These are phyloP conservation scores for Drosophila arawakana DNA, from an alignment of 1,140 invertebrate genomes.

Conservation along the genomic window DNA sequence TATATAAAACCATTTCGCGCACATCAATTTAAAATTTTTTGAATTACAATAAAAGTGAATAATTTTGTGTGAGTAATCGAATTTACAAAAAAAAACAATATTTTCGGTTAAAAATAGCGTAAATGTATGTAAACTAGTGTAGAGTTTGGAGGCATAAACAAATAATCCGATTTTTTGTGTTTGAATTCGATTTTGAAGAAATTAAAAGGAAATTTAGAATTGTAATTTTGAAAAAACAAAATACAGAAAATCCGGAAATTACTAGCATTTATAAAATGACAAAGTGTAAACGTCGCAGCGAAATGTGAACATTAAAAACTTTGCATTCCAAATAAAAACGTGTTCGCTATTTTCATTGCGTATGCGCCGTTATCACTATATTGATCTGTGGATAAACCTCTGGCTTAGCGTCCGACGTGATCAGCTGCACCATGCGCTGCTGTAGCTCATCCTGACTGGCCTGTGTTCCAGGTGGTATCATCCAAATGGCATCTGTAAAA, in stretches of 20 bases:
- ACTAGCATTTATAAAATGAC: slow-evolving; percentile 18
- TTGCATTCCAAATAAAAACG: background rate
- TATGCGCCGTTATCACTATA: slow-evolving; percentile 83
- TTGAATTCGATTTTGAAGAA: slow-evolving; percentile 10
- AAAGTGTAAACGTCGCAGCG: background rate
- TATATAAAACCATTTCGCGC: slow-evolving; percentile 34
- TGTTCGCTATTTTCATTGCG: slow-evolving; percentile 63
- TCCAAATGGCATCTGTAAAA: slow-evolving; percentile 71
- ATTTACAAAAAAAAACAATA: slow-evolving; percentile 26
- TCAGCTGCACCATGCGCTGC: slow-evolving; percentile 81
- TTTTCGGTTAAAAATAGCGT: slow-evolving; percentile 11
- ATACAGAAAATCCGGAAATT: background rate
- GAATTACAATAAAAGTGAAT: background rate
- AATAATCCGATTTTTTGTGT: background rate
- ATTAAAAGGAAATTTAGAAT: background rate
- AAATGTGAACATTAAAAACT: background rate
- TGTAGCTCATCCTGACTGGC: slow-evolving; percentile 77
- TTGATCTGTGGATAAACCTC: slow-evolving; percentile 83
- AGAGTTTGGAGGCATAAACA: background rate
- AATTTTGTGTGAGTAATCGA: slow-evolving; percentile 17
- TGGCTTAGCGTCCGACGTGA: slow-evolving; percentile 70
- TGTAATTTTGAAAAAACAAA: background rate
- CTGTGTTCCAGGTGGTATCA: slow-evolving; percentile 76
- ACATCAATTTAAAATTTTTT: slow-evolving; percentile 25
- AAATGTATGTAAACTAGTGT: background rate